Percentiles rank a stretch among this genome's conserved stretches.
phyloP scores from a whole-genome alignment of 2,888 invertebrate genomes.

The Lycophotia porphyrea region DNA sequence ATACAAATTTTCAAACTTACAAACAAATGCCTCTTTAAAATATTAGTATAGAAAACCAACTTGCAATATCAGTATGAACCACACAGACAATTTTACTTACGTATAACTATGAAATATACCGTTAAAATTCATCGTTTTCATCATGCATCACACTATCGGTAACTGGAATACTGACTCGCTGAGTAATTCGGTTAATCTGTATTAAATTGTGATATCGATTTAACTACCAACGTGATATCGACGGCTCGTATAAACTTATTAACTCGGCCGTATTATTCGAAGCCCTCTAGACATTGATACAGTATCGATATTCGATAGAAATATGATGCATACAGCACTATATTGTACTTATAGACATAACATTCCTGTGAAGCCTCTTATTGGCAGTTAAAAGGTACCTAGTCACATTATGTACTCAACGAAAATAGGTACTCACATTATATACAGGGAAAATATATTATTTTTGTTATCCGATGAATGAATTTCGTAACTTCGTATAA shows the following conservation, averaged over 20 bases:
- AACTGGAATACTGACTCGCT: conserved; percentile 5
- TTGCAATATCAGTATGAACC: background rate
- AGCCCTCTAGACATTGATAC: conserved; percentile 1
- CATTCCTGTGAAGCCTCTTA: background rate
- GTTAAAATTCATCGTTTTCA: background rate
- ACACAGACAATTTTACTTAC: background rate
- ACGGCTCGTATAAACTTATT: conserved; percentile 19
- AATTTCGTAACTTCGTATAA: background rate
- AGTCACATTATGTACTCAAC: background rate
- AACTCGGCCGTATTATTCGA: conserved; percentile 7
- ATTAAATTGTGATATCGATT: conserved; percentile 54
- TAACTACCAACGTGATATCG: conserved; percentile 34
- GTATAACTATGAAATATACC: background rate
- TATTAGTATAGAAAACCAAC: too few relatives aligned
- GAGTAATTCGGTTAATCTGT: conserved; percentile 39
- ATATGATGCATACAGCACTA: conserved; percentile 9
- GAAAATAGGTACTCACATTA: too few relatives aligned
- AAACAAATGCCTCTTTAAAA: too few relatives aligned
- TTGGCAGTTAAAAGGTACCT: background rate
- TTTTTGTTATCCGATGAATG: background rate
- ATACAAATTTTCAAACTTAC: too few relatives aligned
- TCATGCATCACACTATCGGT: background rate
- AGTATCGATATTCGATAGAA: conserved; percentile 23
- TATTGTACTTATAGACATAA: conserved; percentile 15
- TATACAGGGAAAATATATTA: background rate